Percentiles rank a stretch among this genome's conserved stretches.
Evolutionary conservation across 2,797 vertebrate species (phyloP).

Genomic region (Danio jaintianensis): DNA sequence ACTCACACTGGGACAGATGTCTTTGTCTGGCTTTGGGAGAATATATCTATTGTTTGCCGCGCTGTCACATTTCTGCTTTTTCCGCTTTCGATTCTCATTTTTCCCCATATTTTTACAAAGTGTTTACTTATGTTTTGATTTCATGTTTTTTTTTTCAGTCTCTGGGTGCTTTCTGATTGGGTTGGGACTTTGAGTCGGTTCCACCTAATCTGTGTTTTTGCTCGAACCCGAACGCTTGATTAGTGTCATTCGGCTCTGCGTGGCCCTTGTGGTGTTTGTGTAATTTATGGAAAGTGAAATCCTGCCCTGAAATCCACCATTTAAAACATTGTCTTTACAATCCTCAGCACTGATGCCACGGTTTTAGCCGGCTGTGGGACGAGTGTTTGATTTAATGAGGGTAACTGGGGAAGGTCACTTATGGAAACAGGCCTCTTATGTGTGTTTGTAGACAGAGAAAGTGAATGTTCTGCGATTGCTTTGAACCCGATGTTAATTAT

Average conservation of each 20-base stretch:
- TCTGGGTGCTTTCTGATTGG: slow-evolving; percentile 53
- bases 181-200: slow-evolving; percentile 52
- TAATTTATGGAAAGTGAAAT: slow-evolving; percentile 50
- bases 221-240: slow-evolving; percentile 45
- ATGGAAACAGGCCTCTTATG: slow-evolving; percentile 5
- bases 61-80: slow-evolving; percentile 43
- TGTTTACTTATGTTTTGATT: slow-evolving; percentile 42
- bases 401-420: slow-evolving; percentile 14
- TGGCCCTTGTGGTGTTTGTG: slow-evolving; percentile 46
- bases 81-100: slow-evolving; percentile 39
- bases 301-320: slow-evolving; percentile 34
- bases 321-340: slow-evolving; percentile 29
- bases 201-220: slow-evolving; percentile 41
- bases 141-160: slow-evolving; percentile 50
- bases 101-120: background rate
- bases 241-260: slow-evolving; percentile 41
- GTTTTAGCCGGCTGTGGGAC: slow-evolving; percentile 31
- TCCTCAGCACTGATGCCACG: background rate
- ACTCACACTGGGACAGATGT: slow-evolving; percentile 48
- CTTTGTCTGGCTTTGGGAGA: slow-evolving; percentile 60
- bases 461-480: slow-evolving; percentile 7
- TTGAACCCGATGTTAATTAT: slow-evolving; percentile 42
- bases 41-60: slow-evolving; percentile 56
- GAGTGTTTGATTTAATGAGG: slow-evolving; percentile 23
- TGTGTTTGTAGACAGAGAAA: background rate